phyloP scores from a whole-genome alignment of 2,797 vertebrate species.

The Spheniscus humboldti region DNA sequence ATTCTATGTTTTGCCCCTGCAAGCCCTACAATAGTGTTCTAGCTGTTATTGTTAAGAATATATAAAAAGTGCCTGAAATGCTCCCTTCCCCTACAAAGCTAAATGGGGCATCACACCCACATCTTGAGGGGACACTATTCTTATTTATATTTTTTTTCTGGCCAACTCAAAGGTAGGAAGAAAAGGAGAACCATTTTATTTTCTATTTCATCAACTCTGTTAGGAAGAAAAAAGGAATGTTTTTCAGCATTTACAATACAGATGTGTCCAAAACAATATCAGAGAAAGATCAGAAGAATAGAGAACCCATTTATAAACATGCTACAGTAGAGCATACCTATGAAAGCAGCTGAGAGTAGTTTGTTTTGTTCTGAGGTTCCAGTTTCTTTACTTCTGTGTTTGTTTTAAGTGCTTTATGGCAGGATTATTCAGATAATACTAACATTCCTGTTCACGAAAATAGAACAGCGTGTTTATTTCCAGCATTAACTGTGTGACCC shows the following conservation, averaged over 20 bases:
- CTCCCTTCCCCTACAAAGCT: neutral
- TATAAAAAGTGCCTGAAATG: neutral
- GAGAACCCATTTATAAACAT: neutral
- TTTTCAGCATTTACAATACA: neutral
- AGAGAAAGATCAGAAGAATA: neutral
- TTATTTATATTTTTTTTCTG: neutral
- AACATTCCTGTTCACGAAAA: conserved; percentile 23
- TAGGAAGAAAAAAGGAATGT: neutral
- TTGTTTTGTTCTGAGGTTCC: neutral
- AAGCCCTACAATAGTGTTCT: neutral
- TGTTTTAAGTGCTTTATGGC: conserved; percentile 22
- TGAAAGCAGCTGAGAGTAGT: neutral
- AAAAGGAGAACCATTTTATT: neutral
- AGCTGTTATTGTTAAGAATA: neutral
- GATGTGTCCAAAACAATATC: neutral
- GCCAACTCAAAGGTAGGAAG: neutral
- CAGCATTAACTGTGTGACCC: conserved; percentile 17
- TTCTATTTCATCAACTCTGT: neutral
- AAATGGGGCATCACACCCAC: neutral
- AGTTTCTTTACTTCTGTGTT: neutral
- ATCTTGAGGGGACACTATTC: neutral
- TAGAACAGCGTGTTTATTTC: conserved; percentile 34
- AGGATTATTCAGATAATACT: conserved; percentile 34
- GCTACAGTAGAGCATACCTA: neutral
- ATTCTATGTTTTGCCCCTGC: neutral